Conservation (phyloP, 2,113 vertebrate species). For the Sclerurus mexicanus region DNA sequence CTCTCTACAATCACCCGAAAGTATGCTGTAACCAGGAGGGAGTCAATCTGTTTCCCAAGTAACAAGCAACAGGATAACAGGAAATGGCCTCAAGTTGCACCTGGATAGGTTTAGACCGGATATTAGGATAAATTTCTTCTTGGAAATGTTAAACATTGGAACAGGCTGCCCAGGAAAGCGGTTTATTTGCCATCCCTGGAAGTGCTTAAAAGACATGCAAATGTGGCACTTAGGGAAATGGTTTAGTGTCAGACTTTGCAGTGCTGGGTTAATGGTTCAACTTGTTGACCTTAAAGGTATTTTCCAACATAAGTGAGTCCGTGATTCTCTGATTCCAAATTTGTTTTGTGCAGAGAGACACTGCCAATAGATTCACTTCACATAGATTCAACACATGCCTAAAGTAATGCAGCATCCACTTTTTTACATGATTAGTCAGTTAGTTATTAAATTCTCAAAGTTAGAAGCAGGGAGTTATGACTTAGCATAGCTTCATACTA, state of each 20-base stretch:
- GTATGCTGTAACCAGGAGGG: accelerated
- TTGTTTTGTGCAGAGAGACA: background rate
- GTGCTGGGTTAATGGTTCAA: background rate
- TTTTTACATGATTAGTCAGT: background rate
- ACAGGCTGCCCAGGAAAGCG: background rate
- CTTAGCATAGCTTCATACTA: background rate
- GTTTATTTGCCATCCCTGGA: background rate
- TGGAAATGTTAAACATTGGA: background rate
- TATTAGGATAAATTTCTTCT: background rate
- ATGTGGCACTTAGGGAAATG: background rate
- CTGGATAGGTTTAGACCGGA: background rate
- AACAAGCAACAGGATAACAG: background rate
- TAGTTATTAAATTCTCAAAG: background rate
- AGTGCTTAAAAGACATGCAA: background rate
- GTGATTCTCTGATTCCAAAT: background rate
- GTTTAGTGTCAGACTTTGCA: background rate
- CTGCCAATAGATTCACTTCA: background rate
- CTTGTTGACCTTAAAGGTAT: background rate
- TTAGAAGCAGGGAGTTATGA: background rate
- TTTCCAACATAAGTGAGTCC: background rate
- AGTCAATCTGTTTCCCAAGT: accelerated
- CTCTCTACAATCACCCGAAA: background rate
- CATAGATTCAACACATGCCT: accelerated
- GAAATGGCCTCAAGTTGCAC: background rate
- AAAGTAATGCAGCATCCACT: background rate